Base-by-base conservation (phyloP, 2,888 invertebrate genomes). In the Mimas tiliae region DNA sequence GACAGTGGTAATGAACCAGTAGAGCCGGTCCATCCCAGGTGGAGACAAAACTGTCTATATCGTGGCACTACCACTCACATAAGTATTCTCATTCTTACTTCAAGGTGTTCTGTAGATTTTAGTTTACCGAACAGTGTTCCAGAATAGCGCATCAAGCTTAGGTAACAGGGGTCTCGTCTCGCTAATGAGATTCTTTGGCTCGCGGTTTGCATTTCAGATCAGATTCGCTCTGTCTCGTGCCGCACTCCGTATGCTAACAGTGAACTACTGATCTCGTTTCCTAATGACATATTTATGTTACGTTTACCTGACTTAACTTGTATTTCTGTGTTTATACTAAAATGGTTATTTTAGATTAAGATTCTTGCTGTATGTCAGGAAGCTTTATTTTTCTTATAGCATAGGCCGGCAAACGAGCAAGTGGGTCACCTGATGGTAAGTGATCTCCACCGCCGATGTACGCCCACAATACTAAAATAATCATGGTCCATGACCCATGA, bases 201-300 rank as follows among this genome's bases (percentile, higher is more conserved):
- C 91, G 91, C 89, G 91, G 91, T 90, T 91, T 92, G 93, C 92
- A 92, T 93, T 91, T 89, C 88, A 90, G 90, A 92, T 91, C 89
- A 87, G 88, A 79, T 79, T 75, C 78, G 74, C 77, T 75, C 73
- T 79, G 79, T 80, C 75, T 68, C 68, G 52, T 12, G 14, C 45
- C 52, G 27, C 19, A 62, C 71, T 70, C 68, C 16, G 64, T 53
- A 69, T 58, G 58, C 47, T 50, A 67, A 73, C 74, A 69, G 77
- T 80, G 82, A 79, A 75, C 80, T 70, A 79, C 78, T 81, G 77
- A 83, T 83, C 86, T 84, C 78, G 72, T 83, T 82, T 77, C 79
- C 79, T 82, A 82, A 87, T 82, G 80, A 83, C 78, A 80, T 69
- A 67, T 67, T 51, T 45, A 66, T 72, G 53, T 67, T 47, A 65